Evolutionary conservation across 2,888 invertebrate genomes (phyloP).

Genomic region (Hybos culiciformis): DNA sequence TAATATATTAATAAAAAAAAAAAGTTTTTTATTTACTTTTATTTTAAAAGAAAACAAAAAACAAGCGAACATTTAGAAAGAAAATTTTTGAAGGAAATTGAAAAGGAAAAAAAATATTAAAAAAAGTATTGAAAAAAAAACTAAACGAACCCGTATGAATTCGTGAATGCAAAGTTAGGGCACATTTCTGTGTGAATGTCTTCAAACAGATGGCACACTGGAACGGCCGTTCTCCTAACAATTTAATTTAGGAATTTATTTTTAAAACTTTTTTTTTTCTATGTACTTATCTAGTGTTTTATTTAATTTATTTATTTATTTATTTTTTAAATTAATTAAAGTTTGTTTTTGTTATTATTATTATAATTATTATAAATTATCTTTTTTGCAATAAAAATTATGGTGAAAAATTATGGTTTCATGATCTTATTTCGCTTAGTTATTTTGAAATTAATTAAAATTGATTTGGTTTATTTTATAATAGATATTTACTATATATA

Average conservation of each 20-base stretch:
- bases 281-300: too few relatives aligned
- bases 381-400: too few relatives aligned
- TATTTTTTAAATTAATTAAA: background rate
- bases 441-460: too few relatives aligned
- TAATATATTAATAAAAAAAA: background rate
- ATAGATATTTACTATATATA: too few relatives aligned
- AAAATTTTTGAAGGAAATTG: background rate
- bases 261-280: conserved; percentile 4
- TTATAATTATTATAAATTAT: too few relatives aligned
- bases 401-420: too few relatives aligned
- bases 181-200: conserved; percentile 49
- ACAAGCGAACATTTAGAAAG: background rate
- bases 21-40: background rate
- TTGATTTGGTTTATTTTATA: too few relatives aligned
- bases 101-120: background rate
- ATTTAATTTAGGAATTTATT: conserved; percentile 10
- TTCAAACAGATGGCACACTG: conserved; percentile 49
- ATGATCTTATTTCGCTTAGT: too few relatives aligned
- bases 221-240: conserved; percentile 45
- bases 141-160: conserved; percentile 46
- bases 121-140: conserved; percentile 6
- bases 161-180: conserved; percentile 48
- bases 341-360: background rate
- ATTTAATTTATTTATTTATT: background rate
- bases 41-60: background rate